phyloP scores from a whole-genome alignment of 2,113 vertebrate species.

The Notarius lentiginosus region DNA sequence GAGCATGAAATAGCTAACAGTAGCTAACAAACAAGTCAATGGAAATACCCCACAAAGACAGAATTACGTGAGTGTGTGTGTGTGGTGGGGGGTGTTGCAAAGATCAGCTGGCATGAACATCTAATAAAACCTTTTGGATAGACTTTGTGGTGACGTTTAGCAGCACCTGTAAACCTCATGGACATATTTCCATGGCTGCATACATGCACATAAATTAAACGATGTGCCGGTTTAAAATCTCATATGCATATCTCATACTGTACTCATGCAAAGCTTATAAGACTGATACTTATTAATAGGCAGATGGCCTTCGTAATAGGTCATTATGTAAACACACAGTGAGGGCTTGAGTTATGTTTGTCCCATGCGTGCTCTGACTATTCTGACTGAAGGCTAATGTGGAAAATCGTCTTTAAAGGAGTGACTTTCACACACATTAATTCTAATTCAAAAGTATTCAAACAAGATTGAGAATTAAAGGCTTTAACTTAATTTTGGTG shows the following conservation, averaged over 20 bases:
- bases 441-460: conserved; percentile 27
- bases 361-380: background rate
- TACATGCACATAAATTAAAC: background rate
- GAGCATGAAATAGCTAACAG: no score
- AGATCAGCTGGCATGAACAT: background rate
- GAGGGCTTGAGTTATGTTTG: background rate
- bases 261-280: background rate
- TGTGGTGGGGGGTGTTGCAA: background rate
- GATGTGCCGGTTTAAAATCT: background rate
- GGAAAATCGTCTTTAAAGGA: conserved; percentile 36
- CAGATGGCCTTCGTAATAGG: conserved; percentile 5
- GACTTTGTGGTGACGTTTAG: background rate
- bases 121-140: conserved; percentile 21
- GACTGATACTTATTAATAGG: background rate
- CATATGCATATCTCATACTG: background rate
- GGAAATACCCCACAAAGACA: background rate
- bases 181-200: background rate
- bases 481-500: conserved; percentile 33
- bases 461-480: conserved; percentile 29
- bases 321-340: background rate
- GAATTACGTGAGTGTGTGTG: conserved; percentile 14
- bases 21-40: background rate
- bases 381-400: conserved; percentile 16
- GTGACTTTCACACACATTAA: conserved; percentile 55
- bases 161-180: background rate